These are phyloP conservation scores for Drosophila prostipennis DNA, from an alignment of 2,888 invertebrate genomes.

Conservation along the genomic window DNA sequence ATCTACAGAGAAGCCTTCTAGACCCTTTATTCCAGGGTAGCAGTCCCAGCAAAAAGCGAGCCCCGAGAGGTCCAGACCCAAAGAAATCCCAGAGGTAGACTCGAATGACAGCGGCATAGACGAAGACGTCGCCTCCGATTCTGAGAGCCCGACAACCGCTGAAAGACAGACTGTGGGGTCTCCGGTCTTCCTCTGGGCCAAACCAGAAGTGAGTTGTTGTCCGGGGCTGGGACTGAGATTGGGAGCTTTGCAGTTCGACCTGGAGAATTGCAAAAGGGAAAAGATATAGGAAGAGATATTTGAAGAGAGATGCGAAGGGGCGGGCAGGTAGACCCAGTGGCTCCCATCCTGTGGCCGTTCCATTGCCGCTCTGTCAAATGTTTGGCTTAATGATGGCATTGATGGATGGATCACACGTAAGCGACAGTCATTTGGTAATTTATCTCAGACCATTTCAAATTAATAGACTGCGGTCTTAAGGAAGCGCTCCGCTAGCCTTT, in stretches of 20 bases:
- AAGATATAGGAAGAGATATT: constrained; percentile 7
- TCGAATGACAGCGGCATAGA: constrained; percentile 24
- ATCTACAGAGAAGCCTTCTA: too few species aligned
- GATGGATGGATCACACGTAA: constrained; percentile 81
- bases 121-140: constrained; percentile 44
- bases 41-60: constrained; percentile 15
- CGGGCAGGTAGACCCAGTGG: neutral
- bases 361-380: constrained; percentile 74
- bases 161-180: constrained; percentile 68
- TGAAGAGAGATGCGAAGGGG: neutral
- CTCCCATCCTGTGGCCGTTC: constrained; percentile 33
- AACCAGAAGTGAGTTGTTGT: constrained; percentile 49
- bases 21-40: constrained; percentile 12
- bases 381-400: constrained; percentile 79
- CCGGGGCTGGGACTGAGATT: constrained; percentile 25
- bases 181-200: constrained; percentile 24
- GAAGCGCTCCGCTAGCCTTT: constrained; percentile 37
- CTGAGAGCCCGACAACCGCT: constrained; percentile 36
- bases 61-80: constrained; percentile 22
- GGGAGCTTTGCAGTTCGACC: constrained; percentile 32
- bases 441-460: constrained; percentile 77
- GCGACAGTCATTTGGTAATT: constrained; percentile 79
- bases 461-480: constrained; percentile 69
- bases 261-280: constrained; percentile 16
- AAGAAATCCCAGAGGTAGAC: constrained; percentile 26